Conservation (phyloP, 2,888 invertebrate genomes). For the Synanthedon andrenaeformis region DNA sequence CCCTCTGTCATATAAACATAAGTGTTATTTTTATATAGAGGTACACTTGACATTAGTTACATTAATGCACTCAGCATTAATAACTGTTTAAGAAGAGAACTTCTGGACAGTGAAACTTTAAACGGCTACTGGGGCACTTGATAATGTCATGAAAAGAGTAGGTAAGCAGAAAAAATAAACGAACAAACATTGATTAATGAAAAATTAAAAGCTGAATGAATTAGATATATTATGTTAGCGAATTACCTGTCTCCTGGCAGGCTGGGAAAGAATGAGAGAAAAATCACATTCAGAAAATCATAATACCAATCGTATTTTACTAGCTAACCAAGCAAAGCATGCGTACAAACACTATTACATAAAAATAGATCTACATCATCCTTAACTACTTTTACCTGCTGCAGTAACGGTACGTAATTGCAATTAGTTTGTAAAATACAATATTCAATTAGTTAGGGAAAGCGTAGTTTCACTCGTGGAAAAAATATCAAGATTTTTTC, state of each 20-base stretch:
- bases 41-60: background rate
- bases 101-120: no score
- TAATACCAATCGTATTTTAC: conserved; percentile 51
- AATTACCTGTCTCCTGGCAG: conserved; percentile 71
- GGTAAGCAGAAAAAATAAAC: background rate
- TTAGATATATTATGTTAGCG: conserved; percentile 1
- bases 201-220: background rate
- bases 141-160: background rate
- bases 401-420: conserved; percentile 22
- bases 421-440: conserved; percentile 49
- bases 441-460: conserved; percentile 61
- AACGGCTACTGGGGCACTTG: no score
- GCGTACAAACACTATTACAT: conserved; percentile 25
- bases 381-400: conserved; percentile 14
- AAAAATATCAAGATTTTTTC: conserved; percentile 62
- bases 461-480: conserved; percentile 55
- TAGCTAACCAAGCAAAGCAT: conserved; percentile 55
- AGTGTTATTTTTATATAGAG: background rate
- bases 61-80: no score
- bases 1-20: conserved; percentile 77
- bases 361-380: conserved; percentile 1
- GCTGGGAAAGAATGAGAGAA: conserved; percentile 69
- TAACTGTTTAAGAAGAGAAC: no score
- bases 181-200: background rate
- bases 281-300: conserved; percentile 65